Evolutionary conservation across 2,113 vertebrate genomes (phyloP), one percentile per base, ranked within the genome.

Genomic region (Murina feae): DNA sequence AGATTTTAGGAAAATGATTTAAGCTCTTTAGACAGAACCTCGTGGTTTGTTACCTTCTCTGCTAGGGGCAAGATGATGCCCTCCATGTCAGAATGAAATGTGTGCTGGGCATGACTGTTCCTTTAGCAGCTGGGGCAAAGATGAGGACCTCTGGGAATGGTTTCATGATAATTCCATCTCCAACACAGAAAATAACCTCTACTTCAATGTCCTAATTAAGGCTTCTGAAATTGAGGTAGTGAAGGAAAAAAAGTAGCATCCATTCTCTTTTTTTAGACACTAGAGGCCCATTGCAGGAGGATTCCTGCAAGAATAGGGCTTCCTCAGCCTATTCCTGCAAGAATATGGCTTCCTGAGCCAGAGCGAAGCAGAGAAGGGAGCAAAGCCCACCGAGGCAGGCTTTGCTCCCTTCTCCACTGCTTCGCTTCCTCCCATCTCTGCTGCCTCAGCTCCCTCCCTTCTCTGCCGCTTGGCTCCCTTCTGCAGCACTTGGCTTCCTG

Each of bases 251-350:
- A 91, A 17, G 17, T 30, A 55, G 84, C 84, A 94, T 76, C n/a
- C 13, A 14, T 93, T 98, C 74, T 91, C 92, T 95, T 88, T 96
- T 97, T 95, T 90, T 86, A 86, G 75, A 97, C 94, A 95, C 42
- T 44, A 44, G 42, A 8, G 42, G 42, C 42, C 42, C 6, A 7
- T 6, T 44, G 42, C 42, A n/a, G n/a, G n/a, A n/a, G n/a, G n/a
- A n/a, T n/a, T n/a, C n/a, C n/a, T n/a, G n/a, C n/a, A n/a, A n/a
- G n/a, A n/a, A n/a, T n/a, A n/a, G n/a, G n/a, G n/a, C n/a, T n/a
- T n/a, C n/a, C n/a, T n/a, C n/a, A n/a, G n/a, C n/a, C n/a, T n/a
- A n/a, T n/a, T n/a, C n/a, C n/a, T n/a, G n/a, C n/a, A n/a, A n/a
- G n/a, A n/a, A n/a, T n/a, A n/a, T n/a, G n/a, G n/a, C n/a, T n/a